Evolutionary conservation across 1,140 invertebrate genomes (phyloP).

Genomic region (Acromyrmex charruanus): DNA sequence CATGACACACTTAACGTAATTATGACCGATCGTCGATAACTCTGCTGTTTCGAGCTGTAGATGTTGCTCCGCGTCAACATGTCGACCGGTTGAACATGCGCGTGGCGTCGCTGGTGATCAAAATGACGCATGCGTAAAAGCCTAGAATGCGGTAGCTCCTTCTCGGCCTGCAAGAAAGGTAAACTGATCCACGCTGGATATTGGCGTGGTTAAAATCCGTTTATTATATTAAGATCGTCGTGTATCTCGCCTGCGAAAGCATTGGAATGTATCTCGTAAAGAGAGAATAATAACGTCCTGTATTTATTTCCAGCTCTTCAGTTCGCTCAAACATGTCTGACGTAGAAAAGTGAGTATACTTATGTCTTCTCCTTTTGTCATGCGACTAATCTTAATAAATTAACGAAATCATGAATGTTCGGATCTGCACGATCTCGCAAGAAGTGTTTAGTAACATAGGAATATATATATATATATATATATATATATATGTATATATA

Average conservation of each 20-base stretch:
- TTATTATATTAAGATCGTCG: conserved; percentile 75
- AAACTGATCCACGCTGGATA: conserved; percentile 65
- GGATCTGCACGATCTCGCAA: not conserved
- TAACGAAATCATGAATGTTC: conserved; percentile 22
- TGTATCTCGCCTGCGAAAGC: conserved; percentile 50
- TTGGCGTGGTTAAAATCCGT: conserved; percentile 69
- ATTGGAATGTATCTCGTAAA: conserved; percentile 23
- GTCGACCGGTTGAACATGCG: not conserved
- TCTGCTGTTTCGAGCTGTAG: not conserved
- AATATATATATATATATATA: not conserved
- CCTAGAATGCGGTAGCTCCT: conserved; percentile 60
- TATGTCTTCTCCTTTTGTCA: not conserved
- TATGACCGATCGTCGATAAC: not conserved
- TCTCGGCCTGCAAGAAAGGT: conserved; percentile 78
- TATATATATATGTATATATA: not conserved
- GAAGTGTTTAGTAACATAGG: not conserved
- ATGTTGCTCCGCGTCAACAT: conserved; percentile 23
- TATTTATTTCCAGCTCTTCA: conserved; percentile 81
- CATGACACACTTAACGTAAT: not conserved
- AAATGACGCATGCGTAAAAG: conserved; percentile 4
- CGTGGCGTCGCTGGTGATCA: not conserved
- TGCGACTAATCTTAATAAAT: conserved; percentile 41
- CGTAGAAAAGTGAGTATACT: conserved; percentile 88
- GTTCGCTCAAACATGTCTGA: conserved; percentile 87
- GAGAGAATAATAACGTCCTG: conserved; percentile 65